These are phyloP conservation scores for Trichonephila clavata DNA, from an alignment of 1,140 invertebrate species.

Conservation along the genomic window DNA sequence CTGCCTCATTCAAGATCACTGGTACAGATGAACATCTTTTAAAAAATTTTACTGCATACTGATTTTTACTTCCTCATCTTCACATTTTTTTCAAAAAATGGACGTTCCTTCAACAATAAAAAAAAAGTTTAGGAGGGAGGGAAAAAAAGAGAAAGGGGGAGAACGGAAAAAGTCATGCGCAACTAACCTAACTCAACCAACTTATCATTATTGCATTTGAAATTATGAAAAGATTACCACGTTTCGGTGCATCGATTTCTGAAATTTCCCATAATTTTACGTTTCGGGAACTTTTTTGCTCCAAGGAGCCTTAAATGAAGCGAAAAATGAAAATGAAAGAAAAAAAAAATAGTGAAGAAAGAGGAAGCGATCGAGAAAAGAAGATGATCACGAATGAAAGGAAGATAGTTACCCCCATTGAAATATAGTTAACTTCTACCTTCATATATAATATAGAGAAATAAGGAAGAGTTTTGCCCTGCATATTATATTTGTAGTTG, in stretches of 20 bases:
- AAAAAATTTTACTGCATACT: no score
- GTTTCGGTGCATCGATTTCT: background rate
- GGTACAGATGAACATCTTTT: no score
- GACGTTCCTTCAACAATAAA: background rate
- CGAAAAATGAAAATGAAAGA: background rate
- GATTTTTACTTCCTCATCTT: no score
- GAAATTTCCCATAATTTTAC: conserved; percentile 18
- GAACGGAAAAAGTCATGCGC: background rate
- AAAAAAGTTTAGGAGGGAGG: background rate
- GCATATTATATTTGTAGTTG: background rate
- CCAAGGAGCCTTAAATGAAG: background rate
- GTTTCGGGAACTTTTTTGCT: background rate
- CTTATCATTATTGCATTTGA: background rate
- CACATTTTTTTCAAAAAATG: background rate
- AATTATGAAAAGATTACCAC: conserved; percentile 1
- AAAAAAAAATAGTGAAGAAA: background rate
- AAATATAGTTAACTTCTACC: background rate
- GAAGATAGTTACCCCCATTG: background rate
- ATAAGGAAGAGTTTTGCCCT: background rate
- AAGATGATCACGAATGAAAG: background rate
- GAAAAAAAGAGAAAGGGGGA: background rate
- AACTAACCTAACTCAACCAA: background rate
- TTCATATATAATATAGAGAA: background rate
- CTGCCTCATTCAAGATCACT: no score
- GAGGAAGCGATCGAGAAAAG: background rate